phyloP scores from a whole-genome alignment of 2,888 invertebrate genomes.

The Dasysyrphus albostriatus region DNA sequence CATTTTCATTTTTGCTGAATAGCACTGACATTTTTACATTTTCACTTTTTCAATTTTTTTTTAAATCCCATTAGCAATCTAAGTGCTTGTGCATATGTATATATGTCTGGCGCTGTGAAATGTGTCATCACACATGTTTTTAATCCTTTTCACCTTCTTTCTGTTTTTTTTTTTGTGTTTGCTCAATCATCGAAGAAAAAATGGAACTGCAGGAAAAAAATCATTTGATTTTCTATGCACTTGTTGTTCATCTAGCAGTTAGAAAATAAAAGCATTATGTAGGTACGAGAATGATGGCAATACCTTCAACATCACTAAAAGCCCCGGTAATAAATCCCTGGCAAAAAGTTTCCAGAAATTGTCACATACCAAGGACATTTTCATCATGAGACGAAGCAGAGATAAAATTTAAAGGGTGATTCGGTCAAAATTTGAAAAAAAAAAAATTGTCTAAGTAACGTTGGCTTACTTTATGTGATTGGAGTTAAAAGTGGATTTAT shows the following conservation, averaged over 20 bases:
- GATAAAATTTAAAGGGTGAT: neutral
- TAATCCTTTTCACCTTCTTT: slow-evolving; percentile 30
- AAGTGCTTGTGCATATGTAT: slow-evolving; percentile 8
- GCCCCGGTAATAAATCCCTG: slow-evolving; percentile 40
- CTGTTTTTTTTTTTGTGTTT: neutral
- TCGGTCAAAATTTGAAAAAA: no score
- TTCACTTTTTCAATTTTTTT: neutral
- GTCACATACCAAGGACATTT: slow-evolving; percentile 50
- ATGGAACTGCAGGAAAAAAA: neutral
- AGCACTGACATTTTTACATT: slow-evolving; percentile 5
- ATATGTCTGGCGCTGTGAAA: slow-evolving; percentile 4
- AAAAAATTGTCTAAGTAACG: no score
- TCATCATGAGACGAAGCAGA: neutral
- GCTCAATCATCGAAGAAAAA: slow-evolving; percentile 13
- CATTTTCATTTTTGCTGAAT: neutral
- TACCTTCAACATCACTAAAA: slow-evolving; percentile 60
- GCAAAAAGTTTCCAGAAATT: slow-evolving; percentile 39
- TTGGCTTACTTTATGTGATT: no score
- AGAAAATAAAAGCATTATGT: slow-evolving; percentile 4
- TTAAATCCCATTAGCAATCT: slow-evolving; percentile 29
- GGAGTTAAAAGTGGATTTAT: no score
- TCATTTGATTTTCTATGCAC: slow-evolving; percentile 34
- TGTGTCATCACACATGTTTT: slow-evolving; percentile 29
- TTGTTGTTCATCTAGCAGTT: slow-evolving; percentile 40
- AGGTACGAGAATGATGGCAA: slow-evolving; percentile 14